Evolutionary conservation across 2,113 vertebrate genomes (phyloP), one percentile per base, ranked within the genome.

Genomic region (Rallus limicola): DNA sequence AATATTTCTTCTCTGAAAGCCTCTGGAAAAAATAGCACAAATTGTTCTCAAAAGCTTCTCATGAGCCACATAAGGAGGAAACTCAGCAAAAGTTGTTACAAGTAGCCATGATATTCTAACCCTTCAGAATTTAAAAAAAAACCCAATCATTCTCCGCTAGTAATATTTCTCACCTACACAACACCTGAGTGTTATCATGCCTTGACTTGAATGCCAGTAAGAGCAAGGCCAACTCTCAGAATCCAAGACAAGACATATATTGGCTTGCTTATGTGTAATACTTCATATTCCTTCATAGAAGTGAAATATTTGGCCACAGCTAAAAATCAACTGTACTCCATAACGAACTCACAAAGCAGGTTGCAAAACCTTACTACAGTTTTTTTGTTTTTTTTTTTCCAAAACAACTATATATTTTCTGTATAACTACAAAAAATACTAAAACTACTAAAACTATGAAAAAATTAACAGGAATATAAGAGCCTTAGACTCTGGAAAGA

Each of bases 321-420:
- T 76, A 88, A 80, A 82, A 78, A 8, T 6, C 15, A 44, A 0
- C 11, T 74, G 70, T 75, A 9, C 3, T 82, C 25, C 82, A 11
- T 50, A 79, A 84, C 50, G n/a, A 86, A 79, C 44, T 59, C 26
- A 58, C 3, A 38, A 62, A 74, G 3, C 6, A 53, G 4, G 1
- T 23, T 82, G 23, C 25, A 69, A 85, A 64, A 12, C 2, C 7
- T 75, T 44, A 20, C 13, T 9, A 55, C 0, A 29, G 17, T 18
- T 23, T 3, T 6, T n/a, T n/a, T n/a, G n/a, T n/a, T n/a, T n/a
- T 33, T 20, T 31, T 48, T 59, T 42, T 25, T 13, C 0, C 9
- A n/a, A 59, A 84, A 26, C 11, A 31, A n/a, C 1, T 3, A 17
- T 5, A 1, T 29, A 53, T 11, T 59, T 59, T 7, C 5, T 42